These are phyloP conservation scores for Sebastiscus tertius DNA, from an alignment of 2,797 vertebrate genomes.

Conservation along the genomic window DNA sequence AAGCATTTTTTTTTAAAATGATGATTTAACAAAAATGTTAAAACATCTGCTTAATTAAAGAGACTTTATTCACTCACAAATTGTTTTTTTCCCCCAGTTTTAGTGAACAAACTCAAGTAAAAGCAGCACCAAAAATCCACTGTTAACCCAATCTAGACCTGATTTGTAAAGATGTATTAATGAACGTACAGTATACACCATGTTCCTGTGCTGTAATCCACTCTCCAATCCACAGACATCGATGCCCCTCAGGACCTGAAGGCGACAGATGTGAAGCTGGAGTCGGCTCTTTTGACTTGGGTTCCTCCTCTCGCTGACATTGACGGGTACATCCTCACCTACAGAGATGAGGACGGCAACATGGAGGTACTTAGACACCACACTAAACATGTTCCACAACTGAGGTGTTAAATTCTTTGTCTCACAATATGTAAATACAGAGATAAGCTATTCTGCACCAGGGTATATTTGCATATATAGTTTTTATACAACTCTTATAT, in stretches of 20 bases:
- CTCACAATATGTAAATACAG: background rate
- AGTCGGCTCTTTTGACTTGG: constrained; percentile 86
- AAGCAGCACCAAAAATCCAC: background rate
- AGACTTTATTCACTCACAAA: background rate
- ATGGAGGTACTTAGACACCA: constrained; percentile 65
- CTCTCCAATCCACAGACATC: constrained; percentile 79
- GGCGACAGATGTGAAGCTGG: constrained; percentile 77
- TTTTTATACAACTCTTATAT: background rate
- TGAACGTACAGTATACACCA: background rate
- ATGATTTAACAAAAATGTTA: background rate
- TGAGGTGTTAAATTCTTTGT: background rate
- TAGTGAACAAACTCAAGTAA: background rate
- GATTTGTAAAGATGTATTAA: background rate
- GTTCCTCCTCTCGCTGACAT: constrained; percentile 84
- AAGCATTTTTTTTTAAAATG: background rate
- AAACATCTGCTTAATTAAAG: background rate
- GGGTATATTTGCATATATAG: background rate
- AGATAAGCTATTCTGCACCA: background rate
- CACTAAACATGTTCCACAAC: background rate
- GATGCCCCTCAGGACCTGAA: constrained; percentile 87
- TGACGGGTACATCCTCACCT: constrained; percentile 87
- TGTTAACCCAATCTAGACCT: background rate
- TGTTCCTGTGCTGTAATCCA: constrained; percentile 2
- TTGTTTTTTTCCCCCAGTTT: background rate
- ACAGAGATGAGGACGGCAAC: constrained; percentile 78